Base-by-base conservation (phyloP, 2,113 vertebrate genomes). In the Phocoena sinus region DNA sequence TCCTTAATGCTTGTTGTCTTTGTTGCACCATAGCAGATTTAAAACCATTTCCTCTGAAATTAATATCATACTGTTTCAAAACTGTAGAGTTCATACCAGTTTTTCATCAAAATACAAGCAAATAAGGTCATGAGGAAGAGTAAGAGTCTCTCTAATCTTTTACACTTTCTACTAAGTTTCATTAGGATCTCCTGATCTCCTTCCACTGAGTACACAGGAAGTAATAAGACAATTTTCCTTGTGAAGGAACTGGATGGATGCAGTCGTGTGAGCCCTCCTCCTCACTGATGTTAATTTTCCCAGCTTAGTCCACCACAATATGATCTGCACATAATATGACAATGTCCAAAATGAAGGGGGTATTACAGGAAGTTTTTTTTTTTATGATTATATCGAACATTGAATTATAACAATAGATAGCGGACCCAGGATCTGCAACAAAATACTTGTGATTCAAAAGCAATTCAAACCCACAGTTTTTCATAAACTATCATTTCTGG, bases 301-400 rank as follows among this genome's bases (percentile, higher is more conserved):
- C 3, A 53, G 2, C 8, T 8, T 5, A 82, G 44, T 44, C 8
- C 26, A 36, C 63, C 26, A 28, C 26, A 14, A 2, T 1, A 33
- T 15, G 41, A 38, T 9, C 1, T 60, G 1, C 13, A 23, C 11
- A 77, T n/a, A 58, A 33, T 1, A 11, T 73, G 41, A 31, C 1
- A 67, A 36, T 4, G 23, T 77, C 11, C 33, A 26, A 71, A 91
- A 60, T 50, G 10, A 41, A 63, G 31, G 10, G 41, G 0, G 33
- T 53, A 3, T 0, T 0, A 36, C 10, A 20, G 0, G 4, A 77
- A 11, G 0, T 6, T 14, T 50, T 6, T 14, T 50, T 81, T 47
- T 31, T 89, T 6, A 53, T 12, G 12, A 70, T 62, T 7, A 20
- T 20, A 50, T 1, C 13, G 36, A 89, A 41, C 9, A 63, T 25